Evolutionary conservation across 2,888 invertebrate species (phyloP).

Genomic region (Oxytorus armatus): DNA sequence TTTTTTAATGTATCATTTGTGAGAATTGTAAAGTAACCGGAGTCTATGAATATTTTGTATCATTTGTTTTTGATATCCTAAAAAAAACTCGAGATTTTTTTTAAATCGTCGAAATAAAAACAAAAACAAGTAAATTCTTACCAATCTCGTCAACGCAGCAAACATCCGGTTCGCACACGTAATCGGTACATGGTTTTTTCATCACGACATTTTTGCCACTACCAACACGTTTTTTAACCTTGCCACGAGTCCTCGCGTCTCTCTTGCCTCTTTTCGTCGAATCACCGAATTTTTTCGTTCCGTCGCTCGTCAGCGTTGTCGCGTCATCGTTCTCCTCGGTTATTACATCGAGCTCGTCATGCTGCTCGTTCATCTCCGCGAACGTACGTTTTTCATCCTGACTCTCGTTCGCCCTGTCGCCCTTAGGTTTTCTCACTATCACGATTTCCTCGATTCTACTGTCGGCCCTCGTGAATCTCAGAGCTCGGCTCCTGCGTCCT

Average conservation of each 20-base stretch:
- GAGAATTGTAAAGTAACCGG: too few species aligned
- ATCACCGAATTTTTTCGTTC: slow-evolving; percentile 52
- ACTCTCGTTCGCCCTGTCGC: slow-evolving; percentile 22
- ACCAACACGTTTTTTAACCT: slow-evolving; percentile 38
- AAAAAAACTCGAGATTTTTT: too few species aligned
- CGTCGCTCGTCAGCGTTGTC: slow-evolving; percentile 24
- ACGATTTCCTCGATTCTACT: slow-evolving; percentile 69
- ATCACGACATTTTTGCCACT: slow-evolving; percentile 21
- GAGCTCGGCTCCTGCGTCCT: slow-evolving; percentile 48
- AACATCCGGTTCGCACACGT: slow-evolving; percentile 64
- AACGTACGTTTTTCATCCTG: slow-evolving; percentile 22
- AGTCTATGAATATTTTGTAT: too few species aligned
- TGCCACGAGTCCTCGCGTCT: slow-evolving; percentile 35
- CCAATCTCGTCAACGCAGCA: slow-evolving; percentile 64
- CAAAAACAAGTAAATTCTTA: slow-evolving; percentile 18
- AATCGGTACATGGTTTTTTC: slow-evolving; percentile 62
- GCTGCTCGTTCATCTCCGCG: slow-evolving; percentile 43
- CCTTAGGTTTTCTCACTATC: slow-evolving; percentile 67
- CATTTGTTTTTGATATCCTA: too few species aligned
- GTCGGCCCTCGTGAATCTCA: slow-evolving; percentile 46
- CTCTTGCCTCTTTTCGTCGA: slow-evolving; percentile 54
- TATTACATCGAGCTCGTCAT: slow-evolving; percentile 28
- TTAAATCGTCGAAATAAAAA: neutral
- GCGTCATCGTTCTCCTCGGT: slow-evolving; percentile 51
- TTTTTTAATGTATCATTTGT: too few species aligned